Base-by-base conservation (phyloP, 2,888 invertebrate genomes). In the Lithophane leautieri region DNA sequence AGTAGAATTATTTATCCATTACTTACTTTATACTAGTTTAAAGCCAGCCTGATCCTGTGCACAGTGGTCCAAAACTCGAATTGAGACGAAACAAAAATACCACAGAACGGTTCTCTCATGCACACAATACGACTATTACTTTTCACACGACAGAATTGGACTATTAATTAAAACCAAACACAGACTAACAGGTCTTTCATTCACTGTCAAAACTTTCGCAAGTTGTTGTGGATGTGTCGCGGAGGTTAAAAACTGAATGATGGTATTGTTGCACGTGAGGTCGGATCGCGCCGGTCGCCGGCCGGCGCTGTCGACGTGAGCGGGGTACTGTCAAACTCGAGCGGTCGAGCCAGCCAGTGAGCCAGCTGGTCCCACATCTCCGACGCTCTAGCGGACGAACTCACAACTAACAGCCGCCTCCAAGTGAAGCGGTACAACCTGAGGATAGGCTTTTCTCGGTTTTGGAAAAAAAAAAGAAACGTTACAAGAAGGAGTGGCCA, bases 321-420 rank as follows among this genome's bases (percentile, higher is more conserved):
- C 92, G 89, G 91, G 91, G 91, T 91, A 94, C 94, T 94, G 95
- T 95, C 95, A 95, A 94, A 93, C 89, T 94, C 94, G 94, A 93
- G 92, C 88, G 88, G 89, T 94, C 94, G 94, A 93, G 92, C 88
- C 88, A 90, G 92, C 94, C 93, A 94, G 94, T 94, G 95, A 90
- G 92, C 94, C 93, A 94, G 95, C 95, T 95, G 95, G 95, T 92
- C 84, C 86, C 91, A 90, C 92, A 91, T 91, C 91, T 88, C 90
- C 89, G 92, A 90, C 93, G 90, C 95, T 95, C 96, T 96, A 90
- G 95, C 94, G 96, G 95, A 87, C 92, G 89, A 93, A 94, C 91
- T 91, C 90, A 86, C 90, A 95, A 95, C 95, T 95, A 95, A 94
- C 89, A 82, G 89, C 85, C 90, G 86, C 88, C 89, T 90, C 62